Evolutionary conservation across 2,888 invertebrate genomes (phyloP).

Genomic region (Callyntrura sp.): DNA sequence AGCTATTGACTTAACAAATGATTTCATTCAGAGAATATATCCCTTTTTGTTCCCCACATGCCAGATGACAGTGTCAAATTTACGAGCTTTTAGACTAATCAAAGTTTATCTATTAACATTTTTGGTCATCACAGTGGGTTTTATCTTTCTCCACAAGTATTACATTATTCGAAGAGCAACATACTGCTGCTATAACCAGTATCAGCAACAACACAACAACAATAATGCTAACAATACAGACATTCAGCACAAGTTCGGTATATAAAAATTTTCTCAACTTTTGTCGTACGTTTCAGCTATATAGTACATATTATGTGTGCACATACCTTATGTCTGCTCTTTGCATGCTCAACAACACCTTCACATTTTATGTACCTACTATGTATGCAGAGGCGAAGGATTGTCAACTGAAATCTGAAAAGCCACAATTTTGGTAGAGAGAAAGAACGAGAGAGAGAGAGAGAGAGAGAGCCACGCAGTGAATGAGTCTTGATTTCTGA

Average conservation of each 20-base stretch:
- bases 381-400: constrained; percentile 55
- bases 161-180: constrained; percentile 30
- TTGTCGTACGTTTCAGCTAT: constrained; percentile 32
- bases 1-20: constrained; percentile 71
- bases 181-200: constrained; percentile 4
- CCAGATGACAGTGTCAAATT: constrained; percentile 75
- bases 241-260: constrained; percentile 46
- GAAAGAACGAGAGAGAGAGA: not conserved
- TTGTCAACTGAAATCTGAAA: constrained; percentile 76
- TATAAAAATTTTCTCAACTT: constrained; percentile 8
- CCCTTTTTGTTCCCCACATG: constrained; percentile 63
- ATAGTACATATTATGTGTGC: not conserved
- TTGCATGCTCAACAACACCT: constrained; percentile 62
- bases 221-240: not conserved
- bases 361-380: constrained; percentile 19
- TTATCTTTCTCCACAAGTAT: constrained; percentile 55
- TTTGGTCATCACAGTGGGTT: constrained; percentile 73
- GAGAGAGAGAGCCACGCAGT: constrained; percentile 11
- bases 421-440: constrained; percentile 59
- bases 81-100: constrained; percentile 74
- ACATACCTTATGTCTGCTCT: constrained; percentile 1
- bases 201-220: not conserved
- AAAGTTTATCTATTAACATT: constrained; percentile 75
- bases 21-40: constrained; percentile 58
- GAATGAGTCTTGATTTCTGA: constrained; percentile 69